Conservation (phyloP, 1,140 invertebrate genomes). For the Cotesia typhae region DNA sequence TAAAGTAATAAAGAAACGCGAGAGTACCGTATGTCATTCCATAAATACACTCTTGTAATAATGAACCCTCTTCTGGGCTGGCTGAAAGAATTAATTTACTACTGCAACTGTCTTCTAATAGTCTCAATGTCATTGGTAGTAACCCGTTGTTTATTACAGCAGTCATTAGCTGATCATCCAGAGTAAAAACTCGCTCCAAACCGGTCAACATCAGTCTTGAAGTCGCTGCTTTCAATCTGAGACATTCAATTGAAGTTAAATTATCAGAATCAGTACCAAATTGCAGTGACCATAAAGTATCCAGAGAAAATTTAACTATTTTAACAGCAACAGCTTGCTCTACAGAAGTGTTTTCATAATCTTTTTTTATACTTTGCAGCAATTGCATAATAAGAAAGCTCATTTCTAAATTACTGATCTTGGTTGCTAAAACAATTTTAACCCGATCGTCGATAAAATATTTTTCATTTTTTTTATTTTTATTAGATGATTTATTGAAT, state of each 20-base stretch:
- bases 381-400: slow-evolving; percentile 69
- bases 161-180: slow-evolving; percentile 67
- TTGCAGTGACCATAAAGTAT: slow-evolving; percentile 70
- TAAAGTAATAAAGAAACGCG: slow-evolving; percentile 69
- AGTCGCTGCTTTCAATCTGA: slow-evolving; percentile 68
- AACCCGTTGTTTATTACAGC: slow-evolving; percentile 72
- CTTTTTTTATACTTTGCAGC: slow-evolving; percentile 68
- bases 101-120: slow-evolving; percentile 68
- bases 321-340: slow-evolving; percentile 69
- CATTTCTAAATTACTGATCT: slow-evolving; percentile 69
- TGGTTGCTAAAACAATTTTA: slow-evolving; percentile 65
- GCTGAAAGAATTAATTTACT: slow-evolving; percentile 45
- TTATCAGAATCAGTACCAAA: slow-evolving; percentile 62
- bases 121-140: slow-evolving; percentile 69
- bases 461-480: slow-evolving; percentile 58
- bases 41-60: slow-evolving; percentile 71
- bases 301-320: slow-evolving; percentile 70
- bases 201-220: slow-evolving; percentile 69
- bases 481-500: slow-evolving; percentile 40
- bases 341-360: slow-evolving; percentile 64
- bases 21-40: slow-evolving; percentile 70
- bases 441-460: slow-evolving; percentile 69
- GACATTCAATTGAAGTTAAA: slow-evolving; percentile 50
- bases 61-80: slow-evolving; percentile 54
- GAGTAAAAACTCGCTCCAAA: slow-evolving; percentile 68